A percentile compares a stretch with the other conserved stretches of the same genome.
Conservation (phyloP, 2,888 invertebrate genomes). For the Xestia rhomboidea region DNA sequence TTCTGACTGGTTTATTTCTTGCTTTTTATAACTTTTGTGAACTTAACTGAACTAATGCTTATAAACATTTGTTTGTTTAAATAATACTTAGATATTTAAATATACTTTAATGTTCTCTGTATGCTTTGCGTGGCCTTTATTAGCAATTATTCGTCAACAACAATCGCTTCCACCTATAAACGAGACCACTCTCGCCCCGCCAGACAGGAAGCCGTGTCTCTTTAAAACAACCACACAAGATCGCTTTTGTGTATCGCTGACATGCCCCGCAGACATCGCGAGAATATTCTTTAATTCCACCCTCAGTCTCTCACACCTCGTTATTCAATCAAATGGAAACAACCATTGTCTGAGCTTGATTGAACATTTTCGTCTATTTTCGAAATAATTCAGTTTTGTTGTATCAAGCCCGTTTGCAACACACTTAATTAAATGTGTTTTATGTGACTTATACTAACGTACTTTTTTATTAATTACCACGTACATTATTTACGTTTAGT, state of each 20-base stretch:
- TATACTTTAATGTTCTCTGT: not conserved
- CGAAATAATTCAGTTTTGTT: slow-evolving; percentile 7
- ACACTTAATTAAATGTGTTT: not conserved
- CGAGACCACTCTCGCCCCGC: slow-evolving; percentile 30
- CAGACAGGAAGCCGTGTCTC: slow-evolving; percentile 80
- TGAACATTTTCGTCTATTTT: slow-evolving; percentile 28
- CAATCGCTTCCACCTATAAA: slow-evolving; percentile 37
- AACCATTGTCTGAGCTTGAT: slow-evolving; percentile 29
- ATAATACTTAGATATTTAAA: not conserved
- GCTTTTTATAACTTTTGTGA: not conserved
- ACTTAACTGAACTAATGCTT: not conserved
- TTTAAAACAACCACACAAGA: slow-evolving; percentile 84
- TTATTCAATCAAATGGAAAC: slow-evolving; percentile 43
- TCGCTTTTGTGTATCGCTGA: slow-evolving; percentile 81
- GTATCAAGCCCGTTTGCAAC: not conserved
- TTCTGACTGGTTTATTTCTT: not conserved
- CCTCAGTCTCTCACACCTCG: slow-evolving; percentile 23
- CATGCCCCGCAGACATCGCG: slow-evolving; percentile 72
- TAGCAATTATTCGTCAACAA: not conserved
- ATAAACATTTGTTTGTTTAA: not conserved
- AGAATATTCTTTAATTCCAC: slow-evolving; percentile 70
- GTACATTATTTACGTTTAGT: not conserved
- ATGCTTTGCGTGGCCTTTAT: not conserved
- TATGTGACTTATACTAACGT: not conserved
- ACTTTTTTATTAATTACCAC: not conserved